Evolutionary conservation across 2,888 invertebrate genomes (phyloP).

Genomic region (Cyclophora albipunctata): DNA sequence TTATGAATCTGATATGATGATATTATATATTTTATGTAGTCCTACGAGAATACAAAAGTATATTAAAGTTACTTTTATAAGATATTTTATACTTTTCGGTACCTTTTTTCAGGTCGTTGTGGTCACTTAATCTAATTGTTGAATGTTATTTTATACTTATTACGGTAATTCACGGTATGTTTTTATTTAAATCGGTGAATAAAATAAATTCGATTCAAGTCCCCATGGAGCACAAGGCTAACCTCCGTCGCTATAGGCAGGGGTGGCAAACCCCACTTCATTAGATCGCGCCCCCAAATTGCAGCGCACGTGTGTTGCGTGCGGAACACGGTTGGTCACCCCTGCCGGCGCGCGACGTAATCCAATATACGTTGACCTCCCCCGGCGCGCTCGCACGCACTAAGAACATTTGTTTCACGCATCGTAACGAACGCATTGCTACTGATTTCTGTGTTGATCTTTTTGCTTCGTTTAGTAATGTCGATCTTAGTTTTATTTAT

Average conservation of each 20-base stretch:
- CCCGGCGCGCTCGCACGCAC: constrained; percentile 15
- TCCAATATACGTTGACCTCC: constrained; percentile 43
- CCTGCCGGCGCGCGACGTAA: constrained; percentile 31
- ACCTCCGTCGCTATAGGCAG: constrained; percentile 21
- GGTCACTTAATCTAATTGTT: too few relatives aligned
- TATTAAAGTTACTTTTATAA: too few relatives aligned
- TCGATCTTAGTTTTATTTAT: too few relatives aligned
- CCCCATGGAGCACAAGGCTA: constrained; percentile 17
- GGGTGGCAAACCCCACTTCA: constrained; percentile 64
- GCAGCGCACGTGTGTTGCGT: constrained; percentile 62
- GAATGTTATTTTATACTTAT: too few relatives aligned
- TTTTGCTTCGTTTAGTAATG: too few relatives aligned
- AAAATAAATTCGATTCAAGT: constrained; percentile 7
- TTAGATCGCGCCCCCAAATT: constrained; percentile 50
- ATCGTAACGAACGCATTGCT: not conserved
- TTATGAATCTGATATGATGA: too few relatives aligned
- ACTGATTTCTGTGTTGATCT: too few relatives aligned
- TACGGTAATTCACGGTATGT: too few relatives aligned
- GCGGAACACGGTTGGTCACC: constrained; percentile 54
- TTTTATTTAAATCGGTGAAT: not conserved
- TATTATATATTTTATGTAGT: too few relatives aligned
- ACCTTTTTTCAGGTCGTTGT: too few relatives aligned
- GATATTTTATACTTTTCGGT: too few relatives aligned
- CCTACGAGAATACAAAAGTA: too few relatives aligned
- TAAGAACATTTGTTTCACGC: constrained; percentile 3